Percentiles rank a stretch among this genome's conserved stretches.
These are phyloP conservation scores for Drosophila lacteicornis DNA, from an alignment of 1,140 invertebrate genomes.

Conservation along the genomic window DNA sequence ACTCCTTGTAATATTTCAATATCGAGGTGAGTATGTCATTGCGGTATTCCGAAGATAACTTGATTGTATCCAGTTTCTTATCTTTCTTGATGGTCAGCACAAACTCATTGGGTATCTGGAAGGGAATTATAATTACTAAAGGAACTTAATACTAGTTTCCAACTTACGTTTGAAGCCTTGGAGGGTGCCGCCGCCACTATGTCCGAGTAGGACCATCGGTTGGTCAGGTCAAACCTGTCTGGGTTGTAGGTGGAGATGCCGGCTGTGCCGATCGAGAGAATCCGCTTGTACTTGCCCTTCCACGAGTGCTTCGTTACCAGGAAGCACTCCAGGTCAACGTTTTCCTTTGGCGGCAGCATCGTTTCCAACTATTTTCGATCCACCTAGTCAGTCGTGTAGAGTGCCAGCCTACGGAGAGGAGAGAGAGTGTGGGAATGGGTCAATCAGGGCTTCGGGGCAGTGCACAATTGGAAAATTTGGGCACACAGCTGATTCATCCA, in stretches of 20 bases:
- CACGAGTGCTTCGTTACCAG: conserved; percentile 98
- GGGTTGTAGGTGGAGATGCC: conserved; percentile 99
- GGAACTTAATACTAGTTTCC: too few species aligned
- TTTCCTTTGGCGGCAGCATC: conserved; percentile 94
- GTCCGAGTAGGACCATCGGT: conserved; percentile 95
- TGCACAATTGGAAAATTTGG: conserved; percentile 11
- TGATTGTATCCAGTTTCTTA: conserved; percentile 96
- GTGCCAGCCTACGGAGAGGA: conserved; percentile 5
- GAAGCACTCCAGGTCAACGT: conserved; percentile 96
- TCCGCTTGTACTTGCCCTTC: conserved; percentile 99
- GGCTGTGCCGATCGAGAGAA: conserved; percentile 97
- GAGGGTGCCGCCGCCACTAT: conserved; percentile 91
- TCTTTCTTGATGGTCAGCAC: conserved; percentile 95
- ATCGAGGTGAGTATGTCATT: conserved; percentile 96
- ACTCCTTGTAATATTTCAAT: conserved; percentile 91
- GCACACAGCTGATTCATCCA: conserved; percentile 56
- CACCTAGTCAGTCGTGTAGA: conserved; percentile 1
- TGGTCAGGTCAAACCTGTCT: conserved; percentile 95
- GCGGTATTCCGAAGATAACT: conserved; percentile 98
- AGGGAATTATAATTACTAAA: not conserved
- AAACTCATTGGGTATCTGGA: conserved; percentile 89
- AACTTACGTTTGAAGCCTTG: conserved; percentile 76
- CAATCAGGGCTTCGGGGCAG: conserved; percentile 15
- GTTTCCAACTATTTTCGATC: not conserved
- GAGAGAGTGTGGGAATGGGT: conserved; percentile 32